Base-by-base conservation (phyloP, 2,797 vertebrate species). In the Cichlasoma orientale region DNA sequence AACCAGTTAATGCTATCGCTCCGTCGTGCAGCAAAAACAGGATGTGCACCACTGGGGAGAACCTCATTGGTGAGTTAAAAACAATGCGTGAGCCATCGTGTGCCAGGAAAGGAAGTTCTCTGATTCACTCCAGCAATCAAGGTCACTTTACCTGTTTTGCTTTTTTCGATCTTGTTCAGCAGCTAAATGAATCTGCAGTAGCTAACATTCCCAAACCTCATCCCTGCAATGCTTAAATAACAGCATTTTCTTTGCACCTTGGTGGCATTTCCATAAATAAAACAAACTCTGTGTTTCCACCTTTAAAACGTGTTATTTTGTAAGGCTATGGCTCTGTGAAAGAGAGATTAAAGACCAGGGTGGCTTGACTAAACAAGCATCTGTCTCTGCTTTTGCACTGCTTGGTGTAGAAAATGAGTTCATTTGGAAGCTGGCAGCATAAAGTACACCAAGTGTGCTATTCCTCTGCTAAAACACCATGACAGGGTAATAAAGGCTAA, bases 401-500 rank as follows among this genome's bases (percentile, higher is more conserved):
- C 16, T 41, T 19, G 72, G n/a, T 68, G 25, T 5, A 70, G 78
- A 86, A 82, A 82, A 89, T 73, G 57, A 76, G 74, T 82, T 84
- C 50, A 86, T 81, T 84, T 66, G 53, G 82, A 78, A 47, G 74
- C 80, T 59, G 79, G 86, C 85, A 77, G 86, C 61, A 3, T 27
- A 19, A 63, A 59, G 82, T 14, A 57, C 54, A 63, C 74, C n/a
- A 29, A 83, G 81, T 72, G 71, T 27, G 84, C 79, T 57, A 56
- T 61, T 89, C 61, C 66, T 79, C 27, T 3, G 53, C 80, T 85
- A 79, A 86, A 82, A 72, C 77, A 74, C 78, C 72, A 77, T 82
- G 86, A 87, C 89, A 72, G 78, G 61, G 56, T 82, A 87, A 84
- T 91, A 89, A 90, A 87, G 85, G 82, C 70, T 31, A 33, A 78